A percentile compares a stretch with the other conserved stretches of the same genome.
phyloP scores from a whole-genome alignment of 2,113 vertebrate genomes.

The Pituophis catenifer region DNA sequence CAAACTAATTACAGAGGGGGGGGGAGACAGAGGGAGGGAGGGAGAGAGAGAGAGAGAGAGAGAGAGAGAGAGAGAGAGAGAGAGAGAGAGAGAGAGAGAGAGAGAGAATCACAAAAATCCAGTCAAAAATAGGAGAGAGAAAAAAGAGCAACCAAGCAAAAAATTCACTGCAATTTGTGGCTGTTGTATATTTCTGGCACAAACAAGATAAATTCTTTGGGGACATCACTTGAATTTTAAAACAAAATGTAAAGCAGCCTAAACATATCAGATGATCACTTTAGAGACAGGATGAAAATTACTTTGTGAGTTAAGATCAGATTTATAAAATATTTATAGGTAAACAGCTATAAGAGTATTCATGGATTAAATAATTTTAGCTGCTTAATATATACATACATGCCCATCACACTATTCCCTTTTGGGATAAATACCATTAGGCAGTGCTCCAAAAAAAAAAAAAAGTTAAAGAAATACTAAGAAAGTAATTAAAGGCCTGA shows the following conservation, averaged over 20 bases:
- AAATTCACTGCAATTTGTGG: constrained; percentile 65
- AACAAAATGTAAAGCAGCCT: constrained; percentile 23
- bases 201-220: constrained; percentile 59
- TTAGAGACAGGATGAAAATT: constrained; percentile 64
- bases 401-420: not conserved
- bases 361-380: not conserved
- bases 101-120: not conserved
- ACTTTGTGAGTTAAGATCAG: constrained; percentile 71
- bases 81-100: not conserved
- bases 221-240: constrained; percentile 64
- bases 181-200: constrained; percentile 69
- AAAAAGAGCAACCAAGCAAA: not conserved
- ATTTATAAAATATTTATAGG: constrained; percentile 56
- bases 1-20: constrained; percentile 74
- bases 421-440: not conserved
- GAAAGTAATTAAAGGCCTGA: not conserved
- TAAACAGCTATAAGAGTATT: constrained; percentile 14
- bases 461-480: not conserved
- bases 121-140: not conserved
- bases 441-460: not conserved
- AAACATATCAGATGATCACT: constrained; percentile 57
- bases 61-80: not conserved
- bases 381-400: not conserved
- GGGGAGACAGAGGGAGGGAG: no score
- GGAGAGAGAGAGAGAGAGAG: no score